These are phyloP conservation scores for Heliocidaris erythrogramma DNA, from an alignment of 35 echinoderm and acorn worm genomes.

Conservation along the genomic window DNA sequence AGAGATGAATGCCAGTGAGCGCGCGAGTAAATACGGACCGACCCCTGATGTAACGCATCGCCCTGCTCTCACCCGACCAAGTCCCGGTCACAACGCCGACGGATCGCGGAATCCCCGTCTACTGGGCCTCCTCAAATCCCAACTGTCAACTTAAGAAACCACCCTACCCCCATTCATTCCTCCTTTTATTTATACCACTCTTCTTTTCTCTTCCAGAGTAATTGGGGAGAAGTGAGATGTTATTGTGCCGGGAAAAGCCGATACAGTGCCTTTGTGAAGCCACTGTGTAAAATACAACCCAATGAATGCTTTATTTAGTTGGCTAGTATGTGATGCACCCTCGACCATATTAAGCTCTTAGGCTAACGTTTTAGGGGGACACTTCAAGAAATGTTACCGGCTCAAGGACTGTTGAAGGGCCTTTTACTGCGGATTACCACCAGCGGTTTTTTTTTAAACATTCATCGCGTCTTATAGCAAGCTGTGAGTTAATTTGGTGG, in stretches of 20 bases:
- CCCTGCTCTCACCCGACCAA: not conserved
- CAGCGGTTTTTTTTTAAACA: not conserved
- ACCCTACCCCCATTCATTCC: not conserved
- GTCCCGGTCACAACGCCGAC: not conserved
- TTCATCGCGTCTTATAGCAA: not conserved
- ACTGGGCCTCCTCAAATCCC: not conserved
- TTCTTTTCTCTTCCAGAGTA: conserved; percentile 24
- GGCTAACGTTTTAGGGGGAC: conserved; percentile 25
- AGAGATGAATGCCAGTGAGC: not conserved
- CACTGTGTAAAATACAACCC: conserved; percentile 30
- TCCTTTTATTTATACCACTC: conserved; percentile 16
- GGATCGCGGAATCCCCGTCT: not conserved
- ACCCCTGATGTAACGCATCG: conserved; percentile 36
- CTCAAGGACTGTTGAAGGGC: not conserved
- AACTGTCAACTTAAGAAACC: conserved; percentile 15
- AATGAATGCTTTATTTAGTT: conserved; percentile 31
- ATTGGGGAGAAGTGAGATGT: conserved; percentile 25
- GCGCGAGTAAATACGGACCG: conserved; percentile 24
- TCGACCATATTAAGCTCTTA: conserved; percentile 10
- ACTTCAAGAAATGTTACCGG: conserved; percentile 4
- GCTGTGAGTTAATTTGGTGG: not conserved
- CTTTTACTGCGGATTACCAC: not conserved
- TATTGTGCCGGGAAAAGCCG: conserved; percentile 20
- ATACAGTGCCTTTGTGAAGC: not conserved
- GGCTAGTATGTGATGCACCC: not conserved